phyloP scores from a whole-genome alignment of 2,888 invertebrate species.

The Anthophora plumipes region DNA sequence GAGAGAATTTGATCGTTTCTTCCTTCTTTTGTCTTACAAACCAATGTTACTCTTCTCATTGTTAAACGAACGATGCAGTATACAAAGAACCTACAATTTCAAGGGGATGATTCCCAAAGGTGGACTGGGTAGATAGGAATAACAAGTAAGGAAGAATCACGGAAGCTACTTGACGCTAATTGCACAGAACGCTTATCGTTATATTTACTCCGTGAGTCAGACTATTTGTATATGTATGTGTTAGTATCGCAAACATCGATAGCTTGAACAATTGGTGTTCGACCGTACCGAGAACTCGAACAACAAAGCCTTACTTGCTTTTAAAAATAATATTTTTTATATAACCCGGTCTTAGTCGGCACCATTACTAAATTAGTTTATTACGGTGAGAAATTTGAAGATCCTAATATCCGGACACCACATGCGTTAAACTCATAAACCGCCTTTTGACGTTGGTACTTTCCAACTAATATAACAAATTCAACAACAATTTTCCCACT shows the following conservation, averaged over 20 bases:
- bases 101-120: conserved; percentile 52
- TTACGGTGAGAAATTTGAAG: too few species aligned
- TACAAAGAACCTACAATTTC: conserved; percentile 52
- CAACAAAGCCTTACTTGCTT: too few species aligned
- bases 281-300: too few species aligned
- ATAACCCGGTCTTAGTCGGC: too few species aligned
- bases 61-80: conserved; percentile 55
- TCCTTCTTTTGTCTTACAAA: conserved; percentile 9
- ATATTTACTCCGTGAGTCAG: conserved; percentile 58
- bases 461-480: too few species aligned
- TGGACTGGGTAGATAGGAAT: conserved; percentile 56
- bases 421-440: too few species aligned
- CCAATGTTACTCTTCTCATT: conserved; percentile 56
- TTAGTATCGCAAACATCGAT: conserved; percentile 44
- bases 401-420: too few species aligned
- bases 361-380: too few species aligned
- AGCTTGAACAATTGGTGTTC: too few species aligned
- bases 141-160: conserved; percentile 65
- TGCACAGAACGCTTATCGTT: conserved; percentile 68
- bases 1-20: conserved; percentile 14
- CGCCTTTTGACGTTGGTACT: too few species aligned
- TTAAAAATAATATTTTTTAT: too few species aligned
- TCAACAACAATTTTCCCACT: too few species aligned
- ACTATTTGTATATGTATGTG: conserved; percentile 42
- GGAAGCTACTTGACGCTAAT: conserved; percentile 70